A percentile compares a stretch with the other conserved stretches of the same genome.
Conservation (phyloP, 1,140 invertebrate species). For the Cecropterus lyciades region DNA sequence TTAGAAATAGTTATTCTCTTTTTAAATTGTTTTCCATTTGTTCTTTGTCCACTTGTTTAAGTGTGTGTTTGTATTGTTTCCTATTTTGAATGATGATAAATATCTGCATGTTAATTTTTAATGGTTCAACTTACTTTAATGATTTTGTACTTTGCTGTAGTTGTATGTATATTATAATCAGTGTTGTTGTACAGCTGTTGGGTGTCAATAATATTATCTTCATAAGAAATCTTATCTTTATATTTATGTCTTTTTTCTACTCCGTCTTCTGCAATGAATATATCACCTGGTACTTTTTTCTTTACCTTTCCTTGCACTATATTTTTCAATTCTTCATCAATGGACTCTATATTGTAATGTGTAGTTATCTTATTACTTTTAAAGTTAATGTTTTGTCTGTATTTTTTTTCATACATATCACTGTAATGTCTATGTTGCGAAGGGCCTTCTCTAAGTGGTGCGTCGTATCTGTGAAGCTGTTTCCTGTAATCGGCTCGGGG, state of each 20-base stretch:
- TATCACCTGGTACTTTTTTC: too few species aligned
- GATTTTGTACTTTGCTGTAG: constrained; percentile 40
- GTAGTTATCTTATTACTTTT: too few species aligned
- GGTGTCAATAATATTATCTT: not conserved
- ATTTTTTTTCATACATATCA: not conserved
- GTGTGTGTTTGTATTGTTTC: too few species aligned
- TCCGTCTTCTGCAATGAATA: too few species aligned
- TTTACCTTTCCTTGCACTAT: not conserved
- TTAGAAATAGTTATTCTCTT: too few species aligned
- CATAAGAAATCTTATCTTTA: constrained; percentile 3
- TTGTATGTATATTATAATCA: not conserved
- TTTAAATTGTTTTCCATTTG: too few species aligned
- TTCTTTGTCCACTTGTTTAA: too few species aligned
- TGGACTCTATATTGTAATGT: not conserved
- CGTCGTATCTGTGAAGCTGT: not conserved
- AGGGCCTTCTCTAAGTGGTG: not conserved
- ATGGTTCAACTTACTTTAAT: too few species aligned
- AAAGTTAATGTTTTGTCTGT: not conserved
- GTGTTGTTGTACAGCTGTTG: not conserved
- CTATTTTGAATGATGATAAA: too few species aligned
- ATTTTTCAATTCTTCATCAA: not conserved
- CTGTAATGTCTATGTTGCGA: not conserved
- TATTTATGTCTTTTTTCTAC: not conserved
- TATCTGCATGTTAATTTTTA: too few species aligned
- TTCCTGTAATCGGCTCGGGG: not conserved